These are phyloP conservation scores for Calonectris borealis DNA, from an alignment of 2,113 vertebrate genomes.

Conservation along the genomic window DNA sequence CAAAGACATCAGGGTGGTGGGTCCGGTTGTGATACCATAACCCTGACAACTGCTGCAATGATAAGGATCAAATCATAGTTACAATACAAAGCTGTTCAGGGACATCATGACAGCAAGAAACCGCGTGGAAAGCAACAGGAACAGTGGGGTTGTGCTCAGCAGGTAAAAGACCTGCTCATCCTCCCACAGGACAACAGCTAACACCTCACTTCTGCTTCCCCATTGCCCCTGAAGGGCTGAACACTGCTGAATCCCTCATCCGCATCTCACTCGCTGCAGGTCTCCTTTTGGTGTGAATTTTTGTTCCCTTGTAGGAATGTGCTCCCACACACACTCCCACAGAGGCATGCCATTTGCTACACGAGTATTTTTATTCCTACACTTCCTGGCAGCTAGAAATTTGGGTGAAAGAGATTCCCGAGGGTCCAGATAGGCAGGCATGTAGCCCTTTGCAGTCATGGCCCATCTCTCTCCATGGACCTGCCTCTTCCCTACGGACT, in stretches of 20 bases:
- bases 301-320: neutral
- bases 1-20: constrained; percentile 85
- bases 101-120: neutral
- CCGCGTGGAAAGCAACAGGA: neutral
- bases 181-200: neutral
- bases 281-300: neutral
- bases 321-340: neutral
- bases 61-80: neutral
- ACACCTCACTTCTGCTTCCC: neutral
- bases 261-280: neutral
- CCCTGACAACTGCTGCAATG: constrained; percentile 87
- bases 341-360: neutral
- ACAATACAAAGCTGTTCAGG: neutral
- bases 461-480: neutral
- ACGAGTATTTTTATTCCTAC: neutral
- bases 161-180: neutral
- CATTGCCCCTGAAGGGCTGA: neutral
- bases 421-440: neutral
- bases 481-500: neutral
- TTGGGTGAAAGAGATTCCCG: neutral
- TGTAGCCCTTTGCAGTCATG: neutral
- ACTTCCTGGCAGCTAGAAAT: neutral
- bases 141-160: neutral
- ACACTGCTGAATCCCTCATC: neutral
- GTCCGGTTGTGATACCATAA: constrained; percentile 94